Evolutionary conservation across 2,113 vertebrate genomes (phyloP), one percentile per base, ranked within the genome.

Genomic region (Connochaetes taurinus): DNA sequence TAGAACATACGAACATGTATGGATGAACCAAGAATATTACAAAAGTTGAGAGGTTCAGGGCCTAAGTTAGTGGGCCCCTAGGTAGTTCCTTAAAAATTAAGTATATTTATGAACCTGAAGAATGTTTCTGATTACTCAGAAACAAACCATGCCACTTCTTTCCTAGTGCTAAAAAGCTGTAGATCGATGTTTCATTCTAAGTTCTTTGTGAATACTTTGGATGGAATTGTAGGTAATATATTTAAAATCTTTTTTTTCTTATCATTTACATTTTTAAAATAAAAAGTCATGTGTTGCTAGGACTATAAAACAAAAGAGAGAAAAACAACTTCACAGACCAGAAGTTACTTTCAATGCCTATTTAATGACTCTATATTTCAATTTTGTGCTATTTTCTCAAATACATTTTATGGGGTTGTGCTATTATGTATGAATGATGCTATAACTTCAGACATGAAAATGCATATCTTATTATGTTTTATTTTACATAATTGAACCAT

Each of bases 361-460:
- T 78, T 97, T 98, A 98, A 98, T 98, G 93, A 91, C 94, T 98
- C 92, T 92, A 95, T 98, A 97, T 98, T 98, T 98, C 98, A 98
- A 90, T 98, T 98, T 98, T 55, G 29, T 97, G 95, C 98, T 94
- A 23, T 95, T 71, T 97, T 87, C 80, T 84, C 84, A 90, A 98
- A 98, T 97, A 86, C 60, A 93, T 95, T 98, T 98, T 98, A 98
- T 98, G 98, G 88, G 36, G 40, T 40, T 93, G 36, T 96, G 87
- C 57, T 96, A 64, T 97, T 98, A 96, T 33, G 88, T 98, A 90
- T 98, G 95, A 98, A 98, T 71, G 88, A 98, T 96, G 74, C 27
- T 97, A 3, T 97, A 98, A 98, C 89, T 98, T 97, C 96, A 98
- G 93, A 97, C 60, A 80, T 98, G 96, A 96, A 98, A 98, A 98